Conservation (phyloP, 2,888 invertebrate species). For the Entomobrya proxima region DNA sequence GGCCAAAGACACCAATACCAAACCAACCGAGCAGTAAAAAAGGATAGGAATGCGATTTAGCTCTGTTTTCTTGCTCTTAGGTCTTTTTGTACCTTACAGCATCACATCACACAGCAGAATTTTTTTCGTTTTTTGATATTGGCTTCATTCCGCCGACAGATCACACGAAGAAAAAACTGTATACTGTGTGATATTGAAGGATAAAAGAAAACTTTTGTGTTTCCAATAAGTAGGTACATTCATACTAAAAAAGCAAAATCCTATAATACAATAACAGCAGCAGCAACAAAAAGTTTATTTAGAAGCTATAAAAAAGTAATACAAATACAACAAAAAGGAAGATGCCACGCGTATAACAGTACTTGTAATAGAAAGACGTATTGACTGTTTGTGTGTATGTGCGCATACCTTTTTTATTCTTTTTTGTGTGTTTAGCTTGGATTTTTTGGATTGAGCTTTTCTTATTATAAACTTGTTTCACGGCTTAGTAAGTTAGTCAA, state of each 20-base stretch:
- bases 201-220: not conserved
- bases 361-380: no score
- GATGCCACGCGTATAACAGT: no score
- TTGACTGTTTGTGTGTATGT: no score
- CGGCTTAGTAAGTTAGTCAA: slow-evolving; percentile 14
- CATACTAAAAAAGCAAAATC: no score
- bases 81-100: slow-evolving; percentile 1
- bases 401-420: not conserved
- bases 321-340: no score
- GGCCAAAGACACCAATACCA: not conserved
- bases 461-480: slow-evolving; percentile 30
- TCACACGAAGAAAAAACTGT: not conserved
- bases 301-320: no score
- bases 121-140: slow-evolving; percentile 5
- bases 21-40: not conserved
- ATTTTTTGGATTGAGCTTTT: not conserved
- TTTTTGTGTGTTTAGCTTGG: not conserved
- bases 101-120: no score
- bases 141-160: slow-evolving; percentile 29
- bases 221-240: not conserved
- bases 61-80: no score
- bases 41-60: no score
- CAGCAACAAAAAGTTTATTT: no score
- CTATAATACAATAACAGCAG: no score
- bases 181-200: no score